Evolutionary conservation across 2,113 vertebrate genomes (phyloP).

Genomic region (Cinclus cinclus): DNA sequence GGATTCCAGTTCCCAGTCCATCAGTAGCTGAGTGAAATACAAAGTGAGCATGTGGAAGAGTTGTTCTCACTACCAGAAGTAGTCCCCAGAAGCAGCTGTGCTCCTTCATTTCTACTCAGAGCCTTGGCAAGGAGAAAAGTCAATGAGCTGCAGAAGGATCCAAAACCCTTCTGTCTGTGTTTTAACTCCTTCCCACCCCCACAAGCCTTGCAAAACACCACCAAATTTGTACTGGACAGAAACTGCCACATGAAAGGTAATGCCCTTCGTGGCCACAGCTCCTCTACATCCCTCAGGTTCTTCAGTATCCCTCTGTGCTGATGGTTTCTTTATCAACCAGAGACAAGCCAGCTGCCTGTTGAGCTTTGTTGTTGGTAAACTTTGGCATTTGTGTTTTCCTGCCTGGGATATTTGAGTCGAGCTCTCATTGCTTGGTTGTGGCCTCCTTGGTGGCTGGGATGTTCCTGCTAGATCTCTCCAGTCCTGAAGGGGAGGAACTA

Average conservation of each 20-base stretch:
- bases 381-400: not conserved
- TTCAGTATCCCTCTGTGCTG: not conserved
- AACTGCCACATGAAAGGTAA: not conserved
- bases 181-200: not conserved
- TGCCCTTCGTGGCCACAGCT: fast-evolving
- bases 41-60: not conserved
- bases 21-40: not conserved
- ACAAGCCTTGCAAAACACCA: not conserved
- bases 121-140: not conserved
- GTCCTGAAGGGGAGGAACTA: not conserved
- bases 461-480: not conserved
- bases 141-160: not conserved
- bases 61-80: not conserved
- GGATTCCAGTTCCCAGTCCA: not conserved
- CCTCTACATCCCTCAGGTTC: not conserved
- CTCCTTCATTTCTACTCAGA: not conserved
- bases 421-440: not conserved
- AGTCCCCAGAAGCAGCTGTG: not conserved
- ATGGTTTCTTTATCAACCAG: not conserved
- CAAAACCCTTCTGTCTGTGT: not conserved
- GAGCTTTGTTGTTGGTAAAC: not conserved
- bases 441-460: not conserved
- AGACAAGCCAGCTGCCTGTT: not conserved
- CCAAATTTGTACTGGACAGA: fast-evolving
- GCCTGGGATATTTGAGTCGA: not conserved